These are phyloP conservation scores for Coptodon rendalli DNA, from an alignment of 2,113 vertebrate genomes.

Conservation along the genomic window DNA sequence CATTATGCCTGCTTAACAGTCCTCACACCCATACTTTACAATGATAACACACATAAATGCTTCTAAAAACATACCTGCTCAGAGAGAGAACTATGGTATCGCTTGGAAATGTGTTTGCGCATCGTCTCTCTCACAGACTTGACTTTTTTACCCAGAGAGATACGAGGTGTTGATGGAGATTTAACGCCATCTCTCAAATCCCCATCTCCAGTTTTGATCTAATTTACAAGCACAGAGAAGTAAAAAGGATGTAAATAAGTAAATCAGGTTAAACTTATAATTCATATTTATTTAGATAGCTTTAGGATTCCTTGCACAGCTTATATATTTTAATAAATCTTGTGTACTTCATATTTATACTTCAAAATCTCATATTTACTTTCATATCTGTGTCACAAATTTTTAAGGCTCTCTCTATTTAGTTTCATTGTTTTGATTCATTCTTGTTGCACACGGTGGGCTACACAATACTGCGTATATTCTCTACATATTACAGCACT, in stretches of 20 bases:
- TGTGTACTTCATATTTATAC: neutral
- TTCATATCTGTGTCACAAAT: neutral
- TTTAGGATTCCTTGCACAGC: neutral
- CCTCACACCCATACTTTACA: neutral
- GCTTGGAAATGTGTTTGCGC: constrained; percentile 95
- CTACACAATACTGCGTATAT: neutral
- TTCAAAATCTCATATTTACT: neutral
- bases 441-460: neutral
- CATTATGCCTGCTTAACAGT: rapidly evolving
- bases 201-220: constrained; percentile 81
- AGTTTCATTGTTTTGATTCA: neutral
- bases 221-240: neutral
- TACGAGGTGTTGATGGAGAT: constrained; percentile 84
- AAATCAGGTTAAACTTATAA: rapidly evolving
- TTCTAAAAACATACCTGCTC: constrained; percentile 77
- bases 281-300: rapidly evolving
- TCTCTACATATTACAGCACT: neutral
- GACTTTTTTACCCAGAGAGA: constrained; percentile 93
- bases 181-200: constrained; percentile 78
- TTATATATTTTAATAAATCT: neutral
- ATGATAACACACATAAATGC: neutral
- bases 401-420: neutral
- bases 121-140: constrained; percentile 96
- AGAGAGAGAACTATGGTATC: constrained; percentile 80
- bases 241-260: neutral